Conservation (phyloP, 2,113 vertebrate genomes). For the Tragelaphus scriptus region DNA sequence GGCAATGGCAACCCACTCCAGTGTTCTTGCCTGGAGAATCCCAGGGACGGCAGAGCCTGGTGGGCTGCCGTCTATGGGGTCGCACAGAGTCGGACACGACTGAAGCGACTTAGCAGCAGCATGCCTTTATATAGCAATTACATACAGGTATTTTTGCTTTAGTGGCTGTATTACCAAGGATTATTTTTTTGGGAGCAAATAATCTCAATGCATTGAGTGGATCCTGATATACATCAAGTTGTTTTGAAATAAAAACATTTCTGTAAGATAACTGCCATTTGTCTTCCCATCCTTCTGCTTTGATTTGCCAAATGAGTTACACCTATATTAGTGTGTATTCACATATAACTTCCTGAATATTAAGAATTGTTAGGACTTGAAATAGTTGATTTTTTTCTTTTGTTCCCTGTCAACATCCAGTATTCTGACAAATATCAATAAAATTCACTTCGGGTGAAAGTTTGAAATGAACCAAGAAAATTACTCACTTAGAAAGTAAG, state of each 20-base stretch:
- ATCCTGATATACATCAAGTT: not conserved
- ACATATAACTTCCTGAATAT: not conserved
- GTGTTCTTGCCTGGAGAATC: too few relatives aligned
- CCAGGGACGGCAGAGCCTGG: too few relatives aligned
- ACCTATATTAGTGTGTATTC: not conserved
- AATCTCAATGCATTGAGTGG: not conserved
- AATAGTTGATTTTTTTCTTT: not conserved
- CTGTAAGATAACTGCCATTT: not conserved
- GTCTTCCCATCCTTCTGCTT: not conserved
- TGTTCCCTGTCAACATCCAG: not conserved
- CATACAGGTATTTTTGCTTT: not conserved
- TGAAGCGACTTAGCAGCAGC: too few relatives aligned
- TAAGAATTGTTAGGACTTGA: not conserved
- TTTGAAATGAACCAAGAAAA: not conserved
- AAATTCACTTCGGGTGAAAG: not conserved
- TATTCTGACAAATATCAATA: not conserved
- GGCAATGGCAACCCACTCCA: too few relatives aligned
- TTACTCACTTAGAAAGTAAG: constrained; percentile 88
- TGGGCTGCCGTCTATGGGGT: too few relatives aligned
- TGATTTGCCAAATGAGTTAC: not conserved
- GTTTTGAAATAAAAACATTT: not conserved
- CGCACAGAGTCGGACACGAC: too few relatives aligned
- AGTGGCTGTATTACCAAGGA: not conserved
- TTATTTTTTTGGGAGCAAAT: not conserved
- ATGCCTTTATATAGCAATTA: not conserved